Conservation (phyloP, 2,888 invertebrate species). For the Acleris literana region DNA sequence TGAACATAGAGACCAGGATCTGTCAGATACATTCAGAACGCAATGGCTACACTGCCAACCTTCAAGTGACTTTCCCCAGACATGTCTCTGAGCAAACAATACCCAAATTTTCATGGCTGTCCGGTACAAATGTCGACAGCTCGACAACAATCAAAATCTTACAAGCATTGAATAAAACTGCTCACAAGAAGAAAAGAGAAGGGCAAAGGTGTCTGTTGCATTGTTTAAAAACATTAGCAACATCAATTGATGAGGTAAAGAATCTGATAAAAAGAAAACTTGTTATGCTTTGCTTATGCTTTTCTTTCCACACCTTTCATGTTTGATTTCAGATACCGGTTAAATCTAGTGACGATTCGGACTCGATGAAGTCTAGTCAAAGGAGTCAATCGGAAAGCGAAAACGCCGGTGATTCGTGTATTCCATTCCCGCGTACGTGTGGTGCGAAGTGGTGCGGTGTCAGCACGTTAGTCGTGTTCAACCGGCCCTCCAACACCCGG, state of each 20-base stretch:
- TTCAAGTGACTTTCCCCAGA: conserved; percentile 85
- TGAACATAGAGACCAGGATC: conserved; percentile 83
- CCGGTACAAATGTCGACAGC: conserved; percentile 86
- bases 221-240: conserved; percentile 86
- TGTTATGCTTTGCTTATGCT: neutral
- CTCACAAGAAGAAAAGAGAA: conserved; percentile 91
- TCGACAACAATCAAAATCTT: conserved; percentile 88
- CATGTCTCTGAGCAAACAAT: conserved; percentile 74
- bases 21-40: conserved; percentile 84
- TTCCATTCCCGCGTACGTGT: conserved; percentile 97
- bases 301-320: neutral
- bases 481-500: conserved; percentile 87
- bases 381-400: conserved; percentile 78
- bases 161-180: conserved; percentile 91
- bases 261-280: neutral
- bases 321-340: conserved; percentile 73
- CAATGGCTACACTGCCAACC: conserved; percentile 80
- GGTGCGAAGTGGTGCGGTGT: conserved; percentile 96
- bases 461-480: conserved; percentile 93
- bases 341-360: conserved; percentile 80
- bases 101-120: conserved; percentile 79
- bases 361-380: conserved; percentile 77
- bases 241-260: conserved; percentile 76
- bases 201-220: conserved; percentile 94
- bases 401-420: conserved; percentile 88